Percentiles rank a stretch among this genome's conserved stretches.
These are phyloP conservation scores for Tigriopus japonicus DNA, from an alignment of 1,140 invertebrate genomes.

Conservation along the genomic window DNA sequence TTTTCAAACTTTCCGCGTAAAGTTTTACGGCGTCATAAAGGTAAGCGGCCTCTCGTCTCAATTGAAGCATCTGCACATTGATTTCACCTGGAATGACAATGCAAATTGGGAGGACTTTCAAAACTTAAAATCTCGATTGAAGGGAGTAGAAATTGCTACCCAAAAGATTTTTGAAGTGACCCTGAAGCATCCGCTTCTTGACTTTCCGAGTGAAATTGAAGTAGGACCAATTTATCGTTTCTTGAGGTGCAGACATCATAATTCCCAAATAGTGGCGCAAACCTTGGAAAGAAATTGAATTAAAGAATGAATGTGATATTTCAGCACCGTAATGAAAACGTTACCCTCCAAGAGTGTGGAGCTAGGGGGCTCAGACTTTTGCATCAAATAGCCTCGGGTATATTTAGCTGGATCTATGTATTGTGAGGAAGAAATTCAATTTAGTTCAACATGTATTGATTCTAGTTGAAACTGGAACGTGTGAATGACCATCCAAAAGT, in stretches of 20 bases:
- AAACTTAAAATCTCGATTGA: not conserved
- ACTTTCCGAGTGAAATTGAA: not conserved
- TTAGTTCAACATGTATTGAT: too few relatives aligned
- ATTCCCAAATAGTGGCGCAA: not conserved
- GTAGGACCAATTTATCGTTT: not conserved
- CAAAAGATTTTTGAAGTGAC: not conserved
- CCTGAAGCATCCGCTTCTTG: not conserved
- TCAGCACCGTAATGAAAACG: too few relatives aligned
- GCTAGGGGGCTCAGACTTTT: not conserved
- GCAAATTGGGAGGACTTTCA: not conserved
- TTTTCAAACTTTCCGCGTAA: not conserved
- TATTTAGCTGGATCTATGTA: not conserved
- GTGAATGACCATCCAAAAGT: too few relatives aligned
- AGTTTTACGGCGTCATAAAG: not conserved
- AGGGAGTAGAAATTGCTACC: not conserved
- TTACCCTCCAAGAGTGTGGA: not conserved
- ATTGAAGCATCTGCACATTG: not conserved
- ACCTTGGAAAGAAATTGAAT: not conserved
- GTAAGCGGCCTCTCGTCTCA: not conserved
- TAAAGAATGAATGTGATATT: too few relatives aligned
- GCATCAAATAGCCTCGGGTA: not conserved
- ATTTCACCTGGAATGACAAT: not conserved
- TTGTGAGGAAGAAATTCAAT: not conserved
- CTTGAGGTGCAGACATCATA: not conserved
- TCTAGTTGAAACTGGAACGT: too few relatives aligned